Evolutionary conservation across 2,113 vertebrate species (phyloP).

Genomic region (Pavo muticus): DNA sequence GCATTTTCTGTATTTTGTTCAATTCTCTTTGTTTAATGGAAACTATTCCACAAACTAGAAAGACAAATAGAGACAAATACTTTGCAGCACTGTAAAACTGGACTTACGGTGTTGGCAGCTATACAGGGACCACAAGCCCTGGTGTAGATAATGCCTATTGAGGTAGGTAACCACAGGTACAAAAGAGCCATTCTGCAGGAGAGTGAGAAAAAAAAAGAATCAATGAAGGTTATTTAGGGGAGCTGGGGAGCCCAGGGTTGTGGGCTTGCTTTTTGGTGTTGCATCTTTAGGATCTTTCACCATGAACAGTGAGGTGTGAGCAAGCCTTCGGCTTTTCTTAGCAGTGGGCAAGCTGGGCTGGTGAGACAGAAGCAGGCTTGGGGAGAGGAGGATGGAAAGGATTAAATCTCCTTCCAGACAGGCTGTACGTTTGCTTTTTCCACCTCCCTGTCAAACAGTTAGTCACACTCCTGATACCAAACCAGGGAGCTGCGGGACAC

Average conservation of each 20-base stretch:
- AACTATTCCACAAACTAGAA: background rate
- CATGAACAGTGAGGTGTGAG: fast-evolving
- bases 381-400: background rate
- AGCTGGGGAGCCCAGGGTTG: background rate
- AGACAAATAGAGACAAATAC: background rate
- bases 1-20: background rate
- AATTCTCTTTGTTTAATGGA: background rate
- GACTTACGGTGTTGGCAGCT: background rate
- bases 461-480: background rate
- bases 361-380: background rate
- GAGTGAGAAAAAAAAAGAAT: background rate
- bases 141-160: background rate
- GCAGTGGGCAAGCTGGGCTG: background rate
- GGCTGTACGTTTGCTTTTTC: background rate
- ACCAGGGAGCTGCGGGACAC: background rate
- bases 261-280: background rate
- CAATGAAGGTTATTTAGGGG: background rate
- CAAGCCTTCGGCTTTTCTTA: background rate
- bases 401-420: background rate
- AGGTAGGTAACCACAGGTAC: background rate
- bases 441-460: background rate
- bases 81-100: background rate
- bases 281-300: background rate
- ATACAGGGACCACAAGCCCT: background rate
- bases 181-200: background rate